Evolutionary conservation across 2,888 invertebrate species (phyloP).

Genomic region (Nomada flava): DNA sequence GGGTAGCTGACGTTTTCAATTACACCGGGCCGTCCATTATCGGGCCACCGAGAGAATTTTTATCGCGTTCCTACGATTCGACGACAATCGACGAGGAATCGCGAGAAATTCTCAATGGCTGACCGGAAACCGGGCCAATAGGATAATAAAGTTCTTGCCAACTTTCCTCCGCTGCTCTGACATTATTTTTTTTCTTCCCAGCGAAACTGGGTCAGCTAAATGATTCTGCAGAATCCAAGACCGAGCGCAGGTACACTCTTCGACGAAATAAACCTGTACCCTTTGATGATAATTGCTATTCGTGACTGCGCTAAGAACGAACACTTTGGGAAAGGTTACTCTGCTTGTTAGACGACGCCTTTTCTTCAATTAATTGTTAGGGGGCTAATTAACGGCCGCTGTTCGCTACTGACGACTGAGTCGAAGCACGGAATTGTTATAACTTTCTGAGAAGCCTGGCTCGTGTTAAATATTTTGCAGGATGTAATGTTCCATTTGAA

Average conservation of each 20-base stretch:
- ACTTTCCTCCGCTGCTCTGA: background rate
- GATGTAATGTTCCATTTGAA: no score
- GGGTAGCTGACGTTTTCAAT: conserved; percentile 47
- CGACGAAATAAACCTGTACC: background rate
- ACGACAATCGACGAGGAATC: conserved; percentile 31
- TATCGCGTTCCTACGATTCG: conserved; percentile 33
- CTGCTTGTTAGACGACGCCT: no score
- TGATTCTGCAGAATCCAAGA: background rate
- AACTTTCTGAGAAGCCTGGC: no score
- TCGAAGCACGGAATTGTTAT: no score
- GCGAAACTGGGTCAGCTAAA: background rate
- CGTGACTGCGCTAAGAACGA: no score
- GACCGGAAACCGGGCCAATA: conserved; percentile 31
- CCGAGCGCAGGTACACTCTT: background rate
- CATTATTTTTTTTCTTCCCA: background rate
- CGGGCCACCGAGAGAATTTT: conserved; percentile 38
- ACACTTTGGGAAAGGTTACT: no score
- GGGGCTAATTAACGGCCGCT: no score
- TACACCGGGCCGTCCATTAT: conserved; percentile 24
- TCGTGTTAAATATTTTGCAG: no score
- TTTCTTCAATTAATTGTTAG: no score
- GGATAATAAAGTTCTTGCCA: conserved; percentile 44
- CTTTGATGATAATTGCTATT: background rate
- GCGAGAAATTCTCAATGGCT: conserved; percentile 38
- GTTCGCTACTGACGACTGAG: no score